These are phyloP conservation scores for Epinephelus moara DNA, from an alignment of 2,113 vertebrate species.

Conservation along the genomic window DNA sequence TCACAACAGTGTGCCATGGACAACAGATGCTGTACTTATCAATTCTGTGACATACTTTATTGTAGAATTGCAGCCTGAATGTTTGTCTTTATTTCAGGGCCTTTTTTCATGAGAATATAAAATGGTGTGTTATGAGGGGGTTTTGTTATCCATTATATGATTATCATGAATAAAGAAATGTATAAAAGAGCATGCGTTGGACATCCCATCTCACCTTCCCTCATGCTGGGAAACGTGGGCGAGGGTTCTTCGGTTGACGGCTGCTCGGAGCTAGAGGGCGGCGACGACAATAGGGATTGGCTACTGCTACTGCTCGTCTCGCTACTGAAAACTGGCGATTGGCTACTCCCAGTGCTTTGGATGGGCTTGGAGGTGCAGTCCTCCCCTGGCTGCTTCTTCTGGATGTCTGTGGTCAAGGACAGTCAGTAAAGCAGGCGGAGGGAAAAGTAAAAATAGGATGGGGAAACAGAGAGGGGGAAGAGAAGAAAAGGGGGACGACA, in stretches of 20 bases:
- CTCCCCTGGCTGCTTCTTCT: slow-evolving; percentile 94
- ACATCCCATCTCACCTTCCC: slow-evolving; percentile 88
- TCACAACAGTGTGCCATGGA: not conserved
- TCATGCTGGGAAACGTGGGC: slow-evolving; percentile 87
- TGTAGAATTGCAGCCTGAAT: not conserved
- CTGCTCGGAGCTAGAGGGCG: slow-evolving; percentile 88
- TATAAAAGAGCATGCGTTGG: not conserved
- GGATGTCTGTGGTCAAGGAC: slow-evolving; percentile 86
- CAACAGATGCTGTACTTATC: not conserved
- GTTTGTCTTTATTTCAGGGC: no score
- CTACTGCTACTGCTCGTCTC: slow-evolving; percentile 92
- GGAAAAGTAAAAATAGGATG: slow-evolving; percentile 2
- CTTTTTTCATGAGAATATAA: not conserved
- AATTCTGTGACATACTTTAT: not conserved
- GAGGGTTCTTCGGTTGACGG: slow-evolving; percentile 89
- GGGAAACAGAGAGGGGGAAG: not conserved
- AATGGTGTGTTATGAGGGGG: not conserved
- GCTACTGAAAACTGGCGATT: slow-evolving; percentile 90
- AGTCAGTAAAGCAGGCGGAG: not conserved
- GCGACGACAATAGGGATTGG: slow-evolving; percentile 85
- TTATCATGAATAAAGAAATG: no score
- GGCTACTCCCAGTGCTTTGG: slow-evolving; percentile 91
- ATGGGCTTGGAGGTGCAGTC: slow-evolving; percentile 91
- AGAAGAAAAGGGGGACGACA: not conserved
- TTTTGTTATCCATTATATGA: no score